These are phyloP conservation scores for Lacanobia oleracea DNA, from an alignment of 2,888 invertebrate species.

Conservation along the genomic window DNA sequence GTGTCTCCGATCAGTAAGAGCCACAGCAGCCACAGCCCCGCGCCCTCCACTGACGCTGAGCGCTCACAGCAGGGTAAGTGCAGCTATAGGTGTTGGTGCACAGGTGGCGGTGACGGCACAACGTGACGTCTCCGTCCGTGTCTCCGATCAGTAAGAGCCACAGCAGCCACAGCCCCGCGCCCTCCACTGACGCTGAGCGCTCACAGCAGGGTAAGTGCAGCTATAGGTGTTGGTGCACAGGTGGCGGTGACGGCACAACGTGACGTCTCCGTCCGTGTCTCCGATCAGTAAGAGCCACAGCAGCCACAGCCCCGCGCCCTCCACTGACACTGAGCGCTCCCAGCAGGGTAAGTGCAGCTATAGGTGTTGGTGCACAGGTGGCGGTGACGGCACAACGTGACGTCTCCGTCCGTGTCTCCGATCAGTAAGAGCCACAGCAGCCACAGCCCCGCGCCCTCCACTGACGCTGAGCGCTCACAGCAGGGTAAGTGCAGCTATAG, in stretches of 20 bases:
- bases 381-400: conserved; percentile 82
- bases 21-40: conserved; percentile 79
- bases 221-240: too few species aligned
- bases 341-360: too few species aligned
- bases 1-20: conserved; percentile 88
- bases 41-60: conserved; percentile 79
- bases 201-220: too few species aligned
- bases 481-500: too few species aligned
- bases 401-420: conserved; percentile 87
- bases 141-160: conserved; percentile 87
- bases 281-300: conserved; percentile 86
- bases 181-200: conserved; percentile 77
- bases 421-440: conserved; percentile 83
- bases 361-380: too few species aligned
- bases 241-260: conserved; percentile 80
- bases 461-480: conserved; percentile 72
- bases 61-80: too few species aligned
- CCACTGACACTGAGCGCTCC: conserved; percentile 74
- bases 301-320: conserved; percentile 80
- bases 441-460: conserved; percentile 81
- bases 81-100: too few species aligned
- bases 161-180: conserved; percentile 79
- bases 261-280: conserved; percentile 87
- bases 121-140: conserved; percentile 86
- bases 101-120: conserved; percentile 78